Percentiles rank a stretch among this genome's conserved stretches.
Conservation (phyloP, 2,113 vertebrate genomes). For the Cyanoderma ruficeps region DNA sequence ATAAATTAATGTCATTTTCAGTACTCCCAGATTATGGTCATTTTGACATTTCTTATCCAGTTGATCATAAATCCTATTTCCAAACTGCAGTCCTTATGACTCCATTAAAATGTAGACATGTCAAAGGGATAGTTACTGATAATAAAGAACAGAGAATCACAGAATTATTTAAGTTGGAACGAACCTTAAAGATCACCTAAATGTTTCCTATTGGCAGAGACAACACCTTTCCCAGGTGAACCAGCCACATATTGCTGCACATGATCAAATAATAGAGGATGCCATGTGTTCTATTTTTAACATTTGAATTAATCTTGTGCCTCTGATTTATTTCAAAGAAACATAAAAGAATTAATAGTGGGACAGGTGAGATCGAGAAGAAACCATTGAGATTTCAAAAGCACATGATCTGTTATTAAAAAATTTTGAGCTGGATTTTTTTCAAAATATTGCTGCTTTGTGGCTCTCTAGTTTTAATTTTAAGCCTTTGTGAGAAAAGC, state of each 20-base stretch:
- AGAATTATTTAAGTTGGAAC: neutral
- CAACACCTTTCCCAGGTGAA: neutral
- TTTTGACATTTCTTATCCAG: neutral
- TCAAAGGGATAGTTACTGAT: neutral
- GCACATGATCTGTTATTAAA: fast-evolving
- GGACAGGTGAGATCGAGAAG: neutral
- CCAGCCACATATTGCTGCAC: neutral
- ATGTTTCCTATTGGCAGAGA: neutral
- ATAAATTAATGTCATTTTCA: neutral
- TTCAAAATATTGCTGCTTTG: neutral
- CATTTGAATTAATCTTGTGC: neutral
- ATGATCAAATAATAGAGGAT: neutral
- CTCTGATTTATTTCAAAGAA: neutral
- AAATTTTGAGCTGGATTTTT: neutral
- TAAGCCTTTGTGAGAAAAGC: neutral
- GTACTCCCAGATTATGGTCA: neutral
- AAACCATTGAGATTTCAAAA: neutral
- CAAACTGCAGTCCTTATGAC: neutral
- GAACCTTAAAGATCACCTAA: neutral
- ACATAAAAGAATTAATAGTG: neutral
- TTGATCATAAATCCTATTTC: neutral
- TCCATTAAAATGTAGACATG: neutral
- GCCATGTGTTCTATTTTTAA: neutral
- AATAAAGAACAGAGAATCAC: neutral
- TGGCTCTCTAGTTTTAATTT: neutral